Evolutionary conservation across 2,797 vertebrate genomes (phyloP).

Genomic region (Furcifer pardalis): DNA sequence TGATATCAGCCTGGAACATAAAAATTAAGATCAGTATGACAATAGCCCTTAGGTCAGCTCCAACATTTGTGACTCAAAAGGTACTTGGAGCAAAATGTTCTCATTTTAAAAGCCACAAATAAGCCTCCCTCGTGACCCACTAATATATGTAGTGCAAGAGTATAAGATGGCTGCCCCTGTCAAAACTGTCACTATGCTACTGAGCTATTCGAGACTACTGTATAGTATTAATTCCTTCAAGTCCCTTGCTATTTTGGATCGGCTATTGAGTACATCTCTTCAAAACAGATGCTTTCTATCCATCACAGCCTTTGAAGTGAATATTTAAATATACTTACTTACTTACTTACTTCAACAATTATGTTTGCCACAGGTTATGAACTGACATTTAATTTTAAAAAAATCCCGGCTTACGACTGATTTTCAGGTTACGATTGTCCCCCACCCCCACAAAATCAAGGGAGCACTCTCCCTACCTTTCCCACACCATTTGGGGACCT

Average conservation of each 20-base stretch:
- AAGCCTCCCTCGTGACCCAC: neutral
- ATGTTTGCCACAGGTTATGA: too few relatives aligned
- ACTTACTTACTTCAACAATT: neutral
- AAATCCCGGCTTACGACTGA: too few relatives aligned
- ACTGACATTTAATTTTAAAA: too few relatives aligned
- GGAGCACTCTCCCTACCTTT: too few relatives aligned
- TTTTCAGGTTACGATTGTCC: too few relatives aligned
- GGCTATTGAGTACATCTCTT: too few relatives aligned
- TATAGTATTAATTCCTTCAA: neutral
- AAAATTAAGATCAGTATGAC: constrained; percentile 21
- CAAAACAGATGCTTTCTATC: neutral
- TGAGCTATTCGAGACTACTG: neutral
- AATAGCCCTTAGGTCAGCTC: neutral
- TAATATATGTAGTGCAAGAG: neutral
- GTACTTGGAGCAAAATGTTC: neutral
- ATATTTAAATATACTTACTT: neutral
- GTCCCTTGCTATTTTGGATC: neutral
- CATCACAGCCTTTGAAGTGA: neutral
- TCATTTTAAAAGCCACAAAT: neutral
- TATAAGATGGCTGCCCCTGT: too few relatives aligned
- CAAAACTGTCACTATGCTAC: neutral
- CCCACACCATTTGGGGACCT: too few relatives aligned
- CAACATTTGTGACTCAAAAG: neutral
- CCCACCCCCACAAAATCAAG: too few relatives aligned
- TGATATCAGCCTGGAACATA: constrained; percentile 81